Percentiles rank a stretch among this genome's conserved stretches.
Conservation (phyloP, 2,888 invertebrate genomes). For the Ichneumon xanthorius region DNA sequence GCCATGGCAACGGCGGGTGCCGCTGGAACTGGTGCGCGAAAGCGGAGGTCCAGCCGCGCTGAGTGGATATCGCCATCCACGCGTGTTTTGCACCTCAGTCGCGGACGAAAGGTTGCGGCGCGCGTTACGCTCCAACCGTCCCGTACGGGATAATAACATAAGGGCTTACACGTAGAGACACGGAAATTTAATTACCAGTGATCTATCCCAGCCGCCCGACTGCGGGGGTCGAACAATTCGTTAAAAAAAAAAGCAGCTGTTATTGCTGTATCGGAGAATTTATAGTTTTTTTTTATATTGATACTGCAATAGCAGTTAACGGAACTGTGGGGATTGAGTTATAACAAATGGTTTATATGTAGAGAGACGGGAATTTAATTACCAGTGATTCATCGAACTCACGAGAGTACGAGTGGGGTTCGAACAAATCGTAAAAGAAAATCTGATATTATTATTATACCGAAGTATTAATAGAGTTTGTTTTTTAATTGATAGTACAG, state of each 20-base stretch:
- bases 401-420: too few relatives aligned
- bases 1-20: slow-evolving; percentile 26
- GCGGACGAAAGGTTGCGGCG: slow-evolving; percentile 19
- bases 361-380: background rate
- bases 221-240: background rate
- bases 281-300: background rate
- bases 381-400: background rate
- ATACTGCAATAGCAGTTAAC: background rate
- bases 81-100: slow-evolving; percentile 7
- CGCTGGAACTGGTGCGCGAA: slow-evolving; percentile 49
- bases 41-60: slow-evolving; percentile 23
- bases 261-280: background rate
- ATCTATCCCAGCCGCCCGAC: too few relatives aligned
- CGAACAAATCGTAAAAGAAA: background rate
- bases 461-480: too few relatives aligned
- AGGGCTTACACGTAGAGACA: background rate
- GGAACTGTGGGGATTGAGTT: background rate
- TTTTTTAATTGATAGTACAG: too few relatives aligned
- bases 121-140: slow-evolving; percentile 1
- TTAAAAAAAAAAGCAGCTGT: background rate
- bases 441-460: too few relatives aligned
- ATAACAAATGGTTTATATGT: background rate
- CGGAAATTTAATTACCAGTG: background rate
- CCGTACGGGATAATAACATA: background rate
- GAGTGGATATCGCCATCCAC: slow-evolving; percentile 8